Evolutionary conservation across 2,888 invertebrate species (phyloP), one percentile per base, ranked within the genome.

Genomic region (Conops quadrifasciatus): DNA sequence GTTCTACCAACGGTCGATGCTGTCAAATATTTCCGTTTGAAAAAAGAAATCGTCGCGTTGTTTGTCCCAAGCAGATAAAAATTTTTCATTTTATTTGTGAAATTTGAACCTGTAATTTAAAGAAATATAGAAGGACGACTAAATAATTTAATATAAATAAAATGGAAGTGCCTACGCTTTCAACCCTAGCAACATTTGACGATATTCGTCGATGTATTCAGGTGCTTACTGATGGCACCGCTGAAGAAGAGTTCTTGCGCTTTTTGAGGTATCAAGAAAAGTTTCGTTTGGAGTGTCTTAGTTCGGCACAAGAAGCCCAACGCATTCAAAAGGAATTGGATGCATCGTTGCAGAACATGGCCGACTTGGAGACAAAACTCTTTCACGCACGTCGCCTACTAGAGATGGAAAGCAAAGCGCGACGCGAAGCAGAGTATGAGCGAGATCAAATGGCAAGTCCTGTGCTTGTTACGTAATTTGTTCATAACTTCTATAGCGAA

Each of bases 351-450:
- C 88, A 90, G 24, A 92, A 93, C 62, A 90, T 92, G 71, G 89
- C 90, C 5, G 91, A 92, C 78, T 88, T 94, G 78, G 94, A 95
- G 79, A 90, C 91, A 3, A 94, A 94, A 82, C 88, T 96, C 74
- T 91, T 91, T 77, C 92, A 93, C 83, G 94, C 94, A 0, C 88
- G 95, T 70, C 91, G 91, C 77, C 87, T 95, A 53, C 87, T 95
- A 0, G 95, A 95, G 78, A 90, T 91, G 73, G 95, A 96, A 80
- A 93, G 92, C 78, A 89, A 90, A 74, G 90, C 90, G 67, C 87
- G 93, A 24, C 89, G 90, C 71, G 88, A 88, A 77, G 91, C 91
- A 0, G 90, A 94, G 83, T 88, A 91, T 74, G 93, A 95, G 72
- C 89, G 91, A 73, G 91, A 91, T 84, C 88, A 89, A 79, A 87